phyloP scores from a whole-genome alignment of 2,797 vertebrate genomes.

The Gadopsis bispinosus region DNA sequence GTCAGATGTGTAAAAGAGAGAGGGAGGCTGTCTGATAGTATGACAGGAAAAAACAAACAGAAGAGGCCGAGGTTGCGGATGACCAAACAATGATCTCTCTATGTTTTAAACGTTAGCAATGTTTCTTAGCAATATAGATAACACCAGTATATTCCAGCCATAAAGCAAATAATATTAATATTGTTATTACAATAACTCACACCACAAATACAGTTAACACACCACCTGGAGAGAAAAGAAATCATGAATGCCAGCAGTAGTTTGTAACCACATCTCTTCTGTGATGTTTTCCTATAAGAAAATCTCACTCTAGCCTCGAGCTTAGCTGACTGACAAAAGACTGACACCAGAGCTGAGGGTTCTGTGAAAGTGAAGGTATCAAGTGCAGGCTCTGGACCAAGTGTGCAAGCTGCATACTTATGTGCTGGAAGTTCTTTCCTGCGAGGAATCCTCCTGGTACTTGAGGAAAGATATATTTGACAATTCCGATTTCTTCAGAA shows the following conservation, averaged over 20 bases:
- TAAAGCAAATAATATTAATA: neutral
- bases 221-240: slow-evolving; percentile 3
- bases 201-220: slow-evolving; percentile 12
- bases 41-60: slow-evolving; percentile 16
- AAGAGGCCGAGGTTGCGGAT: slow-evolving; percentile 10
- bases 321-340: slow-evolving; percentile 64
- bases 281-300: slow-evolving; percentile 50
- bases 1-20: slow-evolving; percentile 57
- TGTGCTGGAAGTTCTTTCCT: slow-evolving; percentile 30
- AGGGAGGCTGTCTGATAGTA: slow-evolving; percentile 41
- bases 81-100: slow-evolving; percentile 6
- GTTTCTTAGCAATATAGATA: neutral
- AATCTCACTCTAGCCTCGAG: slow-evolving; percentile 59
- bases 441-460: slow-evolving; percentile 39
- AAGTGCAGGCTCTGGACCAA: slow-evolving; percentile 43
- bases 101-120: slow-evolving; percentile 15
- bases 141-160: neutral
- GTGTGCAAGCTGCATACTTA: slow-evolving; percentile 51
- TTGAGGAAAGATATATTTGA: slow-evolving; percentile 43
- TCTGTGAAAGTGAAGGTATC: slow-evolving; percentile 65
- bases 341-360: slow-evolving; percentile 65
- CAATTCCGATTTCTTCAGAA: slow-evolving; percentile 44
- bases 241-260: slow-evolving; percentile 15
- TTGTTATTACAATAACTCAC: neutral
- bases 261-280: slow-evolving; percentile 57